Conservation (phyloP, 1,140 invertebrate species). For the Wasmannia auropunctata region DNA sequence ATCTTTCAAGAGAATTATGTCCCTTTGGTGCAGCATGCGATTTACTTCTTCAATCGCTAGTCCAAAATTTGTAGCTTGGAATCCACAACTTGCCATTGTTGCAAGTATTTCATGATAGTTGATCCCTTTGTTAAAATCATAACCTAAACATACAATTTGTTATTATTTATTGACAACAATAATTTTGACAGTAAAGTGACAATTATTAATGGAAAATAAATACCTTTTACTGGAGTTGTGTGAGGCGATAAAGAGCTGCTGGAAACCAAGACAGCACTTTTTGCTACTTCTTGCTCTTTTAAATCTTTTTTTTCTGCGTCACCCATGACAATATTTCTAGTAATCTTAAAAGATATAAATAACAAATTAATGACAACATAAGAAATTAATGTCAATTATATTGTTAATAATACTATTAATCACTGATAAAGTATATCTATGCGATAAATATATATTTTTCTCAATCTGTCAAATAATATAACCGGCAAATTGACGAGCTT, state of each 20-base stretch:
- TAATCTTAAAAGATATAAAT: not conserved
- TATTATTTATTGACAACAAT: not conserved
- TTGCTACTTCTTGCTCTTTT: constrained; percentile 75
- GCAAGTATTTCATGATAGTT: constrained; percentile 94
- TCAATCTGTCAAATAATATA: not conserved
- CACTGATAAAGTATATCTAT: not conserved
- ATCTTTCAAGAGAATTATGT: constrained; percentile 88
- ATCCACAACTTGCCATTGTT: constrained; percentile 93
- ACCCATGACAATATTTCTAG: constrained; percentile 21
- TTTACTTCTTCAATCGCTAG: constrained; percentile 96
- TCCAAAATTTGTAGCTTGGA: constrained; percentile 98
- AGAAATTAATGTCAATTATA: not conserved
- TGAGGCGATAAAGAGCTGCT: constrained; percentile 87
- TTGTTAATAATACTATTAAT: not conserved
- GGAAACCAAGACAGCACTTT: constrained; percentile 89
- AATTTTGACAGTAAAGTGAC: not conserved
- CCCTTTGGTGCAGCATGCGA: constrained; percentile 93
- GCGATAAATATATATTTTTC: not conserved
- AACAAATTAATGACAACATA: not conserved
- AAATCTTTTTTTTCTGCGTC: constrained; percentile 27
- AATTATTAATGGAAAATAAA: constrained; percentile 9
- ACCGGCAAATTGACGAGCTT: not conserved
- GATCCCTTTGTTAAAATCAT: constrained; percentile 97
- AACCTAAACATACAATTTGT: constrained; percentile 86
- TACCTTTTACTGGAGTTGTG: constrained; percentile 88